Evolutionary conservation across 2,797 vertebrate genomes (phyloP).

Genomic region (Thamnophis elegans): DNA sequence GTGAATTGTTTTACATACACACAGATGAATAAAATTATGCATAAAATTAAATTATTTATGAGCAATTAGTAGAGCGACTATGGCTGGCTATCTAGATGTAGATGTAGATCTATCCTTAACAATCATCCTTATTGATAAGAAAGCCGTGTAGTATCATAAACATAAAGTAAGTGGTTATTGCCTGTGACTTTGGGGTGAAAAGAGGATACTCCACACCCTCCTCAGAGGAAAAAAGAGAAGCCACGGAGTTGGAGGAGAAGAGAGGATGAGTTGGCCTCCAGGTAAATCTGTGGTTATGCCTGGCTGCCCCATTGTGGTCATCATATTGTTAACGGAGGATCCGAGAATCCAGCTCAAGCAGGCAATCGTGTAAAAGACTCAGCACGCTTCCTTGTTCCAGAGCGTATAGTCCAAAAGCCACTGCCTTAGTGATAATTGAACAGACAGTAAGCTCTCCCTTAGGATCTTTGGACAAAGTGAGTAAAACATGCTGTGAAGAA

Average conservation of each 20-base stretch:
- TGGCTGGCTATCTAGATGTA: not conserved
- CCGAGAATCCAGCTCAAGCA: not conserved
- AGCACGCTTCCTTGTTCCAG: not conserved
- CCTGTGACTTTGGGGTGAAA: not conserved
- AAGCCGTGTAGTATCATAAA: not conserved
- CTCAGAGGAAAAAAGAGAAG: not conserved
- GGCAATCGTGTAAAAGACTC: not conserved
- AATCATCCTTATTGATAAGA: not conserved
- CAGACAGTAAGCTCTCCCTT: not conserved
- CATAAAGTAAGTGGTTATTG: not conserved
- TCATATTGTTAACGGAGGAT: not conserved
- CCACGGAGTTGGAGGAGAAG: not conserved
- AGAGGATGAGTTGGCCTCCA: not conserved
- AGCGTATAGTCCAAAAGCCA: not conserved
- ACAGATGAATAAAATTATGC: not conserved
- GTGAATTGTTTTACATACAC: not conserved
- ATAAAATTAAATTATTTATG: not conserved
- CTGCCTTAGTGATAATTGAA: not conserved
- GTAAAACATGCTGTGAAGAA: not conserved
- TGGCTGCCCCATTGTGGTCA: not conserved
- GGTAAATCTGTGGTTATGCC: not conserved
- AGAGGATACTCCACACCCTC: not conserved
- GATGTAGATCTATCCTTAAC: not conserved
- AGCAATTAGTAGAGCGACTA: not conserved
- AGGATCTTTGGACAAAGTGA: not conserved